Evolutionary conservation across 2,113 vertebrate genomes (phyloP).

Genomic region (Lampris incognitus): DNA sequence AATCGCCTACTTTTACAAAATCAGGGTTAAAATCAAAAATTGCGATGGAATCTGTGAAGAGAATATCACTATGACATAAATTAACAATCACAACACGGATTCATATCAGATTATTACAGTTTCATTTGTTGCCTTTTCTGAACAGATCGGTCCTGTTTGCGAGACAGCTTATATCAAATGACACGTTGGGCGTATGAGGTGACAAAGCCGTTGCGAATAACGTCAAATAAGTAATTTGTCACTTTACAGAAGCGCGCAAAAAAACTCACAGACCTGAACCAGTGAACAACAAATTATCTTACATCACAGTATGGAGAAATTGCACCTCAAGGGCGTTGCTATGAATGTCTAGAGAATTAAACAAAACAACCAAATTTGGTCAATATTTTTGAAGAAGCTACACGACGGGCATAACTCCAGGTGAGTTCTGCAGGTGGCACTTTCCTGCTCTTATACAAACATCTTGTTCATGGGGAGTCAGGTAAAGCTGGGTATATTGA

Average conservation of each 20-base stretch:
- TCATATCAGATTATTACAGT: conserved; percentile 2
- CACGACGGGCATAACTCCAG: neutral
- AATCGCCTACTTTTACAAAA: conserved; percentile 44
- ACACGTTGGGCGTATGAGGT: conserved; percentile 6
- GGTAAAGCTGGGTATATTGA: neutral
- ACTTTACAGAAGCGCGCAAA: conserved; percentile 20
- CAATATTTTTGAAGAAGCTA: conserved; percentile 5
- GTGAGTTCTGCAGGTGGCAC: neutral
- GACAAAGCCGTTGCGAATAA: neutral
- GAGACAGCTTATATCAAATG: conserved; percentile 2
- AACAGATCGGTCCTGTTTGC: conserved; percentile 13
- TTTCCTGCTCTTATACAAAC: neutral
- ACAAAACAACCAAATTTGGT: neutral
- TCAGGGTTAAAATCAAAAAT: conserved; percentile 32
- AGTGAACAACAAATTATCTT: conserved; percentile 13
- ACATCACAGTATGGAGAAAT: conserved; percentile 18
- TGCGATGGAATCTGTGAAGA: neutral
- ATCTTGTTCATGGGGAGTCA: neutral
- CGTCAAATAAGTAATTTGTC: conserved; percentile 9
- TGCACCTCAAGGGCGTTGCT: conserved; percentile 1
- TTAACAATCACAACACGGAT: neutral
- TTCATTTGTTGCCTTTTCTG: conserved; percentile 20
- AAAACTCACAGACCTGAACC: conserved; percentile 20
- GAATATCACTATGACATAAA: conserved; percentile 9
- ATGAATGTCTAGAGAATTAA: conserved; percentile 2